Evolutionary conservation across 1,140 invertebrate species (phyloP).

Genomic region (Drosophila pectinifera): DNA sequence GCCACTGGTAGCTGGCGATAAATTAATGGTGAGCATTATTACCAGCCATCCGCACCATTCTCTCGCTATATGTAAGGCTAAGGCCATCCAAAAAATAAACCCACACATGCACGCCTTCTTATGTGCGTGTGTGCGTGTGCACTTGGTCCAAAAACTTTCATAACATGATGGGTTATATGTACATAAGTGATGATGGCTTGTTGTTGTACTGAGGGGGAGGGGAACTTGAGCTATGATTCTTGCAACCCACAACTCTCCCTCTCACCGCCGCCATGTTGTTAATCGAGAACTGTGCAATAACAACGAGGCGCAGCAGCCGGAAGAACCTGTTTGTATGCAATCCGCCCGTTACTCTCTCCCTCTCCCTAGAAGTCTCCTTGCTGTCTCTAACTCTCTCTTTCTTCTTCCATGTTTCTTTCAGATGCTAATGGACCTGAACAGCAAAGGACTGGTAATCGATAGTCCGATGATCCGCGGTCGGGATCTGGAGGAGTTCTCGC

Average conservation of each 20-base stretch:
- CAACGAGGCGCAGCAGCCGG: constrained; percentile 10
- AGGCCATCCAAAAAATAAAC: constrained; percentile 32
- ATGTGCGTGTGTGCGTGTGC: constrained; percentile 41
- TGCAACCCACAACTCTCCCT: constrained; percentile 28
- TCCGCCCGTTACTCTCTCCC: constrained; percentile 12
- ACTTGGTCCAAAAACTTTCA: constrained; percentile 58
- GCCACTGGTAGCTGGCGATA: constrained; percentile 78
- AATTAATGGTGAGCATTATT: constrained; percentile 71
- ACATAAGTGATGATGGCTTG: constrained; percentile 20
- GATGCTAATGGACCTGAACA: constrained; percentile 96
- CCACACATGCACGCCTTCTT: constrained; percentile 30
- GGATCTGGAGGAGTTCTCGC: constrained; percentile 92
- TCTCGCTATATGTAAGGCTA: constrained; percentile 30
- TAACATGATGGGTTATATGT: constrained; percentile 51
- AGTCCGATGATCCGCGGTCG: constrained; percentile 91
- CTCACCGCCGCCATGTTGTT: constrained; percentile 66
- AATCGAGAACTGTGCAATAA: constrained; percentile 49
- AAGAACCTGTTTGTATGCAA: constrained; percentile 73
- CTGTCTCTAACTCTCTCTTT: background rate
- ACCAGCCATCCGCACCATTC: constrained; percentile 18
- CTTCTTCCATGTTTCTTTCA: constrained; percentile 83
- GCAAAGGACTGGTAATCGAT: constrained; percentile 92
- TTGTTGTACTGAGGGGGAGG: constrained; percentile 41
- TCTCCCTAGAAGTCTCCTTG: background rate
- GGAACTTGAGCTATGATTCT: constrained; percentile 46